These are phyloP conservation scores for Zaprionus ghesquierei DNA, from an alignment of 1,140 invertebrate genomes.

Conservation along the genomic window DNA sequence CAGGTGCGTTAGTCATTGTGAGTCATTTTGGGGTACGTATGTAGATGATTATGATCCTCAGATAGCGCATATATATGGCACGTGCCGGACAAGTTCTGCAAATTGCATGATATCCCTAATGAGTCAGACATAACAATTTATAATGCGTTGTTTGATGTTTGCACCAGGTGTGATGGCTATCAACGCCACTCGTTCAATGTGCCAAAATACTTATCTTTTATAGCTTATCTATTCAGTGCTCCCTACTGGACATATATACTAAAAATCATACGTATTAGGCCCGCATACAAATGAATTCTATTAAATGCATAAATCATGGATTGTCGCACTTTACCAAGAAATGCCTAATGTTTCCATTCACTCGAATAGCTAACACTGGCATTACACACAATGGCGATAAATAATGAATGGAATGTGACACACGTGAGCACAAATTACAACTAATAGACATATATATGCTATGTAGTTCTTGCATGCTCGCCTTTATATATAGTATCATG, in stretches of 20 bases:
- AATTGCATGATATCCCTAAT: slow-evolving; percentile 16
- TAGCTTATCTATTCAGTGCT: slow-evolving; percentile 3
- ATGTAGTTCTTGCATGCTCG: not conserved
- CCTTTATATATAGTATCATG: not conserved
- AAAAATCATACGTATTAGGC: not conserved
- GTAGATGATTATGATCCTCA: slow-evolving; percentile 33
- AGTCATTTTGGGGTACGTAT: slow-evolving; percentile 4
- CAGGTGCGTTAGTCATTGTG: not conserved
- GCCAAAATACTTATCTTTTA: not conserved
- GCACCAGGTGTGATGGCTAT: not conserved
- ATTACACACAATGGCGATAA: not conserved
- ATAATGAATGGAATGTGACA: not conserved
- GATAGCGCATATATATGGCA: slow-evolving; percentile 23
- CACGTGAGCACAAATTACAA: not conserved
- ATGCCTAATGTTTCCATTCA: not conserved
- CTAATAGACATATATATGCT: not conserved
- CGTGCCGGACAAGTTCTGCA: slow-evolving; percentile 13
- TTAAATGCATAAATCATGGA: not conserved
- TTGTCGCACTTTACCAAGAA: not conserved
- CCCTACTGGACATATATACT: not conserved
- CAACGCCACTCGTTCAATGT: not conserved
- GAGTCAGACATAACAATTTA: slow-evolving; percentile 13
- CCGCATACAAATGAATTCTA: not conserved
- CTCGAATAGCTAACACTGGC: not conserved
- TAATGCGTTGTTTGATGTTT: not conserved